Conservation (phyloP, 2,797 vertebrate genomes). For the Lophius americanus region DNA sequence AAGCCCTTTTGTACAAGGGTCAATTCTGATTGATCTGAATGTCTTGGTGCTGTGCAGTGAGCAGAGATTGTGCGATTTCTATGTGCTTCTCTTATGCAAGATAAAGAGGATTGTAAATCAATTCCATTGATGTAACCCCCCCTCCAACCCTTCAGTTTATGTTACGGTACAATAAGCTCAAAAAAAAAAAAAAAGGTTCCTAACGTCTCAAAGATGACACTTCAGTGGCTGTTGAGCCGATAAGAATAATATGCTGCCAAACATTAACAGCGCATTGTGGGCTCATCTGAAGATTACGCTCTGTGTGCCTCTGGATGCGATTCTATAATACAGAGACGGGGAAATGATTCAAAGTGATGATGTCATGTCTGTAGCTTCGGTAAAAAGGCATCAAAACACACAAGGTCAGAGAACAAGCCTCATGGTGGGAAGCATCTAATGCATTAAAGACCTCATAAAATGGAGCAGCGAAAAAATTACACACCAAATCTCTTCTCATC, state of each 20-base stretch:
- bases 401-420: constrained; percentile 61
- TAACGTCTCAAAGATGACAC: constrained; percentile 67
- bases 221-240: constrained; percentile 70
- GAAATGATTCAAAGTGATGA: constrained; percentile 69
- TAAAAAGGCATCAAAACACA: constrained; percentile 52
- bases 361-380: constrained; percentile 67
- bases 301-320: constrained; percentile 54
- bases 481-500: constrained; percentile 56
- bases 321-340: constrained; percentile 41
- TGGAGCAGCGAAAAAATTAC: constrained; percentile 38
- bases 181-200: constrained; percentile 25
- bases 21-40: constrained; percentile 81
- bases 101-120: constrained; percentile 82
- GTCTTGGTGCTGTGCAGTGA: constrained; percentile 75
- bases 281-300: constrained; percentile 57
- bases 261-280: constrained; percentile 63
- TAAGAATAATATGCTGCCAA: constrained; percentile 65
- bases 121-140: constrained; percentile 75
- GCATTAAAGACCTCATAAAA: constrained; percentile 49
- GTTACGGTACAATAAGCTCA: constrained; percentile 69
- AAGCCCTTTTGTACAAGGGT: constrained; percentile 67
- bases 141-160: constrained; percentile 68
- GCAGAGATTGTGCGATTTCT: constrained; percentile 79
- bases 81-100: constrained; percentile 74
- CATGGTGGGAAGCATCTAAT: constrained; percentile 41